phyloP scores from a whole-genome alignment of 2,113 vertebrate genomes.

The Otis tarda region DNA sequence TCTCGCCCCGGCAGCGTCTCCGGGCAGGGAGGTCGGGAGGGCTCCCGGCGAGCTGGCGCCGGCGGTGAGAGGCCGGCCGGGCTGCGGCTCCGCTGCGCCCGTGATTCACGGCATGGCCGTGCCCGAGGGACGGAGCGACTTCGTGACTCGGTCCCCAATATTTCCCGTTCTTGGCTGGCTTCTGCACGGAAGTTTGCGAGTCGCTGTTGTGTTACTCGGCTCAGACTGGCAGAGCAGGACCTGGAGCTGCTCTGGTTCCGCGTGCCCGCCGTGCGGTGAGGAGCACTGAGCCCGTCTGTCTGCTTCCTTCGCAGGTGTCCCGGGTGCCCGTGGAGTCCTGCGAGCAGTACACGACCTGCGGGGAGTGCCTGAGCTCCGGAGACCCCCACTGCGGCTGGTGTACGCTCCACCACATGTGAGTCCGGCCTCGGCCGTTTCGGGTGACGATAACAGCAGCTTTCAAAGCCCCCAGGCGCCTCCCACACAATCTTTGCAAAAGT shows the following conservation, averaged over 20 bases:
- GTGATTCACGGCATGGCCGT: accelerated
- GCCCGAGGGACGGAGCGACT: accelerated
- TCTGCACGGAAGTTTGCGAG: neutral
- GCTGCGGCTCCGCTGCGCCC: neutral
- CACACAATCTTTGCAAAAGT: accelerated
- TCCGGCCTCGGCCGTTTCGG: neutral
- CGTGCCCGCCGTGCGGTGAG: neutral
- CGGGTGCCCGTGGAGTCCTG: conserved; percentile 94
- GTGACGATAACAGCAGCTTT: neutral
- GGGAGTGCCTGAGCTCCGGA: conserved; percentile 94
- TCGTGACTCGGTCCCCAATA: accelerated
- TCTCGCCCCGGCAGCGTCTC: accelerated
- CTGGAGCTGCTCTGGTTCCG: neutral
- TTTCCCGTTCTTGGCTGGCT: neutral
- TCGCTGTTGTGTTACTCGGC: accelerated
- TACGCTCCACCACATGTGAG: conserved; percentile 95
- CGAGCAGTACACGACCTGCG: conserved; percentile 93
- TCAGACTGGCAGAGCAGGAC: accelerated
- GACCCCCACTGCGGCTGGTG: conserved; percentile 99
- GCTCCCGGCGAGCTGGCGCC: neutral
- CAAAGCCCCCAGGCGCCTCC: neutral
- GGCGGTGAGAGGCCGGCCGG: accelerated
- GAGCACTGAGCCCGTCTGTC: neutral
- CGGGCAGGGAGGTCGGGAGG: neutral
- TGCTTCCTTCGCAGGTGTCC: conserved; percentile 79